Conservation (phyloP, 2,888 invertebrate genomes). For the Tetranychus piercei region DNA sequence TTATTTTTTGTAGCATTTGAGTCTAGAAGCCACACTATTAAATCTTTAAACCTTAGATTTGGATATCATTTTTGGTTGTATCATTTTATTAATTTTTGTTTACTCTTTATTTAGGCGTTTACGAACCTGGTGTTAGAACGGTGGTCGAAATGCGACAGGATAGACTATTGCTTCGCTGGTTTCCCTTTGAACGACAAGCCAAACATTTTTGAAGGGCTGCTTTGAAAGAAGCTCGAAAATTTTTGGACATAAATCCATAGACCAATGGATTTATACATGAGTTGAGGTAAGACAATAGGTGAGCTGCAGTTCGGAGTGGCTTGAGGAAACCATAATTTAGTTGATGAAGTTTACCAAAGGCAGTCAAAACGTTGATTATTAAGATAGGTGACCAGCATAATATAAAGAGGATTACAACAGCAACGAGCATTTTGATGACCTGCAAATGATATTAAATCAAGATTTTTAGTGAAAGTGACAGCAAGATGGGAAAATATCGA, state of each 20-base stretch:
- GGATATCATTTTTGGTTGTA: neutral
- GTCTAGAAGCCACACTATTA: too few relatives aligned
- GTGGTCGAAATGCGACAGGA: slow-evolving; percentile 17
- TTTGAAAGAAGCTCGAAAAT: slow-evolving; percentile 40
- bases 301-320: slow-evolving; percentile 44
- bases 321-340: slow-evolving; percentile 40
- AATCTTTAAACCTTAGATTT: neutral
- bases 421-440: slow-evolving; percentile 55
- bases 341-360: slow-evolving; percentile 41
- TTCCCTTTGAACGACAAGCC: slow-evolving; percentile 12
- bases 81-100: neutral
- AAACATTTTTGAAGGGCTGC: slow-evolving; percentile 19
- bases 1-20: too few relatives aligned
- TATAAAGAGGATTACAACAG: slow-evolving; percentile 47
- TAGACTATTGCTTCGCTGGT: slow-evolving; percentile 14
- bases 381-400: slow-evolving; percentile 50
- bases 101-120: neutral
- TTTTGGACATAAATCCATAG: slow-evolving; percentile 54
- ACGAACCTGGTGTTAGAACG: slow-evolving; percentile 14
- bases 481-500: neutral
- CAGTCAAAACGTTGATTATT: slow-evolving; percentile 46
- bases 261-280: slow-evolving; percentile 53
- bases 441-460: slow-evolving; percentile 29
- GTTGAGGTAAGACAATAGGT: slow-evolving; percentile 49
- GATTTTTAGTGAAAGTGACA: neutral